Percentiles rank a stretch among this genome's conserved stretches.
Conservation (phyloP, 2,797 vertebrate species). For the Acridotheres tristis region DNA sequence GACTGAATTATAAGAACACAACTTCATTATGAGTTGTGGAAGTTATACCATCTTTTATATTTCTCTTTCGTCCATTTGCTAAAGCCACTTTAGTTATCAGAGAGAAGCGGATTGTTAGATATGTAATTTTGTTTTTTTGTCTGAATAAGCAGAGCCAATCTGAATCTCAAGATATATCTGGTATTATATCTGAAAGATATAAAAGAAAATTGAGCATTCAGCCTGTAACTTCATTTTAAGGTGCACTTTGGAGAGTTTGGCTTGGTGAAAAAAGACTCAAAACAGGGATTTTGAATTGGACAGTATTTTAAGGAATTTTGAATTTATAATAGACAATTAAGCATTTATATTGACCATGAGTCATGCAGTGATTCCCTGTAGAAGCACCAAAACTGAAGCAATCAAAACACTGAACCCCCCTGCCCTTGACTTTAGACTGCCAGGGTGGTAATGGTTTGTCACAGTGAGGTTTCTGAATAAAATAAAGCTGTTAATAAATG, state of each 20-base stretch:
- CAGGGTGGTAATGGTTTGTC: not conserved
- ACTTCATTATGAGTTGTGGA: not conserved
- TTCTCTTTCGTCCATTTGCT: not conserved
- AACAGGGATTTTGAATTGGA: not conserved
- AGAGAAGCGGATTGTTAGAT: not conserved
- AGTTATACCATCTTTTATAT: not conserved
- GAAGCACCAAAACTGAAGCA: not conserved
- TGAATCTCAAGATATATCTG: not conserved
- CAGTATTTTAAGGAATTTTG: not conserved
- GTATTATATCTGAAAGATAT: not conserved
- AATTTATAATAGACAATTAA: not conserved
- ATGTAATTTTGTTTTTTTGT: not conserved
- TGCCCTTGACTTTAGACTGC: not conserved
- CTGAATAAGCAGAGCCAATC: not conserved
- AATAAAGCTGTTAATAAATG: not conserved
- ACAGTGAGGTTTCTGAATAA: not conserved
- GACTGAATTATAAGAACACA: not conserved
- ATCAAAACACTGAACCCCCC: not conserved
- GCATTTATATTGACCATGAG: not conserved
- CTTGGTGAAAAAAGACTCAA: not conserved
- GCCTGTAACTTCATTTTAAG: not conserved
- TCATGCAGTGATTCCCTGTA: not conserved
- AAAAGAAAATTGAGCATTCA: not conserved
- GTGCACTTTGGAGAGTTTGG: not conserved
- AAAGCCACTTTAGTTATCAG: not conserved